phyloP scores from a whole-genome alignment of 2,888 invertebrate species.

The Ectemnius continuus region DNA sequence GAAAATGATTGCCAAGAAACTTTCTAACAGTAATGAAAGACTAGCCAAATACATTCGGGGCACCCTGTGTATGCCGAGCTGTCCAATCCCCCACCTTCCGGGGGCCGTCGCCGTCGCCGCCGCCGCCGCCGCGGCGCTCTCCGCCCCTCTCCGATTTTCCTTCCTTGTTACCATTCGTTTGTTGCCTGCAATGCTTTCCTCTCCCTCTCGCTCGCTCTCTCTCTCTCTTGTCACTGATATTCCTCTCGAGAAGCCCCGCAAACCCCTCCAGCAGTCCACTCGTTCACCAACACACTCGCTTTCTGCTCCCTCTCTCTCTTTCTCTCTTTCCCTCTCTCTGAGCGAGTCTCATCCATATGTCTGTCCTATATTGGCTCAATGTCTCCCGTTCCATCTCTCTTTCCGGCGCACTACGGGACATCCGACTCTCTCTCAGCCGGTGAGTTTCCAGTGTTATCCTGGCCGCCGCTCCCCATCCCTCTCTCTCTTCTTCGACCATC shows the following conservation, averaged over 20 bases:
- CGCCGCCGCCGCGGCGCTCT: slow-evolving; percentile 29
- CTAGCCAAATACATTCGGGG: too few species aligned
- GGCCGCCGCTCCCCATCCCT: background rate
- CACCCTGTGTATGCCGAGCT: slow-evolving; percentile 49
- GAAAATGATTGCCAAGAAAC: too few species aligned
- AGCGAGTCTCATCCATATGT: slow-evolving; percentile 5
- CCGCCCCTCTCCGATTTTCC: slow-evolving; percentile 42
- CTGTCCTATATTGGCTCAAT: too few species aligned
- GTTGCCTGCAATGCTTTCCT: slow-evolving; percentile 31
- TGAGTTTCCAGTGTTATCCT: background rate
- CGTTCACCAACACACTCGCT: background rate
- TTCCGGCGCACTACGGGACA: slow-evolving; percentile 7
- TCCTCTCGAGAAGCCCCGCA: slow-evolving; percentile 19
- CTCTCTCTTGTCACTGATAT: slow-evolving; percentile 46
- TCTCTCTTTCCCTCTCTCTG: slow-evolving; percentile 15
- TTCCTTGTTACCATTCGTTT: slow-evolving; percentile 42
- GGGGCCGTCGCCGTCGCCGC: too few species aligned
- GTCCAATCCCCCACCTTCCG: slow-evolving; percentile 38
- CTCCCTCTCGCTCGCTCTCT: too few species aligned
- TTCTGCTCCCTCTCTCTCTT: too few species aligned
- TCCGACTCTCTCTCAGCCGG: background rate
- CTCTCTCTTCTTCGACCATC: too few species aligned
- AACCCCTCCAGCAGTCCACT: background rate
- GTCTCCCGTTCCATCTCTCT: slow-evolving; percentile 3
- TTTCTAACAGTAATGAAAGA: too few species aligned